Evolutionary conservation across 2,888 invertebrate genomes (phyloP).

Genomic region (Trichopoda pennipes): DNA sequence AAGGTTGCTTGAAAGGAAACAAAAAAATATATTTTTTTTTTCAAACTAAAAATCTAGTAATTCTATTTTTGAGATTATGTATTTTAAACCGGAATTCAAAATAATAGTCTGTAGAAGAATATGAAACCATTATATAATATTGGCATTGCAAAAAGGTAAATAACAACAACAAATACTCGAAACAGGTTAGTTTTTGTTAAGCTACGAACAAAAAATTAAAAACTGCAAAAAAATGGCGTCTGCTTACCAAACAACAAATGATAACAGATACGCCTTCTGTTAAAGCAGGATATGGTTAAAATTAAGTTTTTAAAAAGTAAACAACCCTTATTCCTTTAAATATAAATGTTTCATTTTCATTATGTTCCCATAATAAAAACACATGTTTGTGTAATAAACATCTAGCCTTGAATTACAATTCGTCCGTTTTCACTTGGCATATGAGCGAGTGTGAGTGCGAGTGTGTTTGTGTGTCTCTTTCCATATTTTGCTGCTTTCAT

Average conservation of each 20-base stretch:
- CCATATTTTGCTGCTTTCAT: constrained; percentile 48
- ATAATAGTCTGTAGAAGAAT: constrained; percentile 39
- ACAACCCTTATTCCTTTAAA: constrained; percentile 71
- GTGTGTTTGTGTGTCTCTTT: neutral
- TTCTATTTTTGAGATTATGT: constrained; percentile 9
- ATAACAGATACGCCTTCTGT: constrained; percentile 69
- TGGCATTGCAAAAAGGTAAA: neutral
- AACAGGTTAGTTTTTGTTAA: constrained; percentile 50
- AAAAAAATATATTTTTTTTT: constrained; percentile 5
- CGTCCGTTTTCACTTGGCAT: constrained; percentile 56
- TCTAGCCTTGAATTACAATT: constrained; percentile 67
- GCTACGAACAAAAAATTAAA: neutral
- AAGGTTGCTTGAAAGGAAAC: constrained; percentile 42
- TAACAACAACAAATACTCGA: constrained; percentile 16
- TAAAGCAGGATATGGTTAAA: constrained; percentile 57
- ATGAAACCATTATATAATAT: constrained; percentile 58
- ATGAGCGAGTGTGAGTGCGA: neutral
- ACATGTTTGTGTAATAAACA: neutral
- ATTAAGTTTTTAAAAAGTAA: constrained; percentile 8
- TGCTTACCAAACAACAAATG: constrained; percentile 25
- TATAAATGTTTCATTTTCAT: constrained; percentile 63
- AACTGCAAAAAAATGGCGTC: constrained; percentile 76
- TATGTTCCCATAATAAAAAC: constrained; percentile 18
- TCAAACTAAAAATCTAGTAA: constrained; percentile 37
- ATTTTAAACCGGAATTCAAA: constrained; percentile 57